Evolutionary conservation across 2,888 invertebrate genomes (phyloP).

Genomic region (Pandemis cinnamomeana): DNA sequence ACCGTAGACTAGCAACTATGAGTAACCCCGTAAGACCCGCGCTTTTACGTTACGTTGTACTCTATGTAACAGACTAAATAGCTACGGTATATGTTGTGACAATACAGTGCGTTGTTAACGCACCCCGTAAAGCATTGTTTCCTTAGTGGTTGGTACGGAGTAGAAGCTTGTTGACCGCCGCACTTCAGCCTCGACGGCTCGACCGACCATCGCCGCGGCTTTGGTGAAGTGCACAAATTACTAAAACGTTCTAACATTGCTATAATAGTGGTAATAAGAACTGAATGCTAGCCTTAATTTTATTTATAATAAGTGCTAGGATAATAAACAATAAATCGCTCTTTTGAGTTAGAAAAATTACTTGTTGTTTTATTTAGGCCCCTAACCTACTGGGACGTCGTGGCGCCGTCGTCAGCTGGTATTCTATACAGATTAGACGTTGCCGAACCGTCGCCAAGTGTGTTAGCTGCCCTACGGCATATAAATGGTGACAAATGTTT

Average conservation of each 20-base stretch:
- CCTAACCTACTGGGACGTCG: no score
- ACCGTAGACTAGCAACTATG: conserved; percentile 37
- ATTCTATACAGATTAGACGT: no score
- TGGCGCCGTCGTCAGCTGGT: no score
- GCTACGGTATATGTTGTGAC: conserved; percentile 38
- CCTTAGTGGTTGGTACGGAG: conserved; percentile 21
- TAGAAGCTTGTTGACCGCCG: conserved; percentile 31
- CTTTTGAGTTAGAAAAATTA: conserved; percentile 83
- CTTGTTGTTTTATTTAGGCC: conserved; percentile 69
- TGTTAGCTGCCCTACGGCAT: no score
- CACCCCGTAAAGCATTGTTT: conserved; percentile 30
- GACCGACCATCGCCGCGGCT: conserved; percentile 11
- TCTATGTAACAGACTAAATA: conserved; percentile 32
- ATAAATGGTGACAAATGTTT: no score
- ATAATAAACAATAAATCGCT: conserved; percentile 80
- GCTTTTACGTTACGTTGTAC: conserved; percentile 43
- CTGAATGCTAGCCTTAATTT: conserved; percentile 83
- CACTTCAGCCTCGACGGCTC: conserved; percentile 21
- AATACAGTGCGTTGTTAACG: conserved; percentile 29
- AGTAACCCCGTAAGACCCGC: conserved; percentile 57
- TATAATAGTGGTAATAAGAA: conserved; percentile 78
- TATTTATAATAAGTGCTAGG: conserved; percentile 82
- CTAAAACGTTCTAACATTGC: conserved; percentile 64
- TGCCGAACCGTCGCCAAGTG: no score
- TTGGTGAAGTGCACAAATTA: conserved; percentile 50